Conservation (phyloP, 2,888 invertebrate species). For the Diachrysia chrysitis region DNA sequence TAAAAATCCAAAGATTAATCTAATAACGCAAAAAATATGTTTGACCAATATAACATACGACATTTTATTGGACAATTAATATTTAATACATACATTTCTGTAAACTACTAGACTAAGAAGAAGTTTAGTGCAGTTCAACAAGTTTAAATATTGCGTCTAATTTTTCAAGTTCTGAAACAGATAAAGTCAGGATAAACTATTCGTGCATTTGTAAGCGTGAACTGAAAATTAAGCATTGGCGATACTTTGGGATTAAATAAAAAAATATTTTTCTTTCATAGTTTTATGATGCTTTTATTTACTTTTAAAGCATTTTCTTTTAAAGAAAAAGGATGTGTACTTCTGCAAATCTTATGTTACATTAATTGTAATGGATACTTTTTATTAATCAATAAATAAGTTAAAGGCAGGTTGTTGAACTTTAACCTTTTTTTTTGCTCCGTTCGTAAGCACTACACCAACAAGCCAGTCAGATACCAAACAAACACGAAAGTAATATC, state of each 20-base stretch:
- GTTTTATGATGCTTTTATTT: neutral
- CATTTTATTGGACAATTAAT: too few species aligned
- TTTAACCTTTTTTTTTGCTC: too few species aligned
- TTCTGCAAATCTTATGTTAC: neutral
- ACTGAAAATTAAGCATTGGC: neutral
- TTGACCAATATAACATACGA: too few species aligned
- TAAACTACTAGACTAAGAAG: too few species aligned
- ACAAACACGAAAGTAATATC: neutral
- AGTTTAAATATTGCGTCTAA: neutral
- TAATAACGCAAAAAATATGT: too few species aligned
- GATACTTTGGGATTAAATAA: neutral
- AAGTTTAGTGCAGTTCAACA: neutral
- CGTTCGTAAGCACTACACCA: too few species aligned
- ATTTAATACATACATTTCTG: too few species aligned
- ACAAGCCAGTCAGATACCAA: neutral
- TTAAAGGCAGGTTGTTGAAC: too few species aligned
- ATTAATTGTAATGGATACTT: too few species aligned
- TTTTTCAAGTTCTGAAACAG: constrained; percentile 3
- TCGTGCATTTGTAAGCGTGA: neutral
- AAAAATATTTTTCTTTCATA: constrained; percentile 1
- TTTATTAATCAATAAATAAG: too few species aligned
- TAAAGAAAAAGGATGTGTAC: neutral
- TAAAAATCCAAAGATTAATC: too few species aligned
- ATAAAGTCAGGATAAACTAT: neutral
- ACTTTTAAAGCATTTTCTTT: neutral